Base-by-base conservation (phyloP, 2,113 vertebrate species). In the Pseudolaguvia tuberculata region DNA sequence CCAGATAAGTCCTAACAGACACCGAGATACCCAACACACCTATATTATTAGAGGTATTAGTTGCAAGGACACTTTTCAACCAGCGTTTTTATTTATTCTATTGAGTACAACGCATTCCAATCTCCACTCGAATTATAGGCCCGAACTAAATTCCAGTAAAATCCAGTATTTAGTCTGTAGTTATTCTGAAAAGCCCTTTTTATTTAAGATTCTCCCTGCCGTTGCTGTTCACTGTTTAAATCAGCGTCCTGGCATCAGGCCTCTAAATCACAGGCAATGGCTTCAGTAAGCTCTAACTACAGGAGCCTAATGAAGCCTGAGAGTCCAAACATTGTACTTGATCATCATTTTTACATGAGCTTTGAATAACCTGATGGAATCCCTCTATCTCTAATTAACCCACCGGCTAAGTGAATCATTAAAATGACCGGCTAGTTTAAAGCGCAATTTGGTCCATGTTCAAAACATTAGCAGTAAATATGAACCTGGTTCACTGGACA, bases 301-400 rank as follows among this genome's bases (percentile, higher is more conserved):
- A 78, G 59, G 10, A 27, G 74, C 57, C 57, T 66, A 78, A 78
- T 78, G 76, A 75, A 70, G 59, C 72, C 55, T 21, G 20, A 29
- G 61, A 75, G 48, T 75, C 35, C n/a, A 73, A 45, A 21, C 21
- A 45, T 35, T 68, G 53, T 67, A 68, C 65, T 75, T 71, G 35
- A 78, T 70, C 80, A 73, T 81, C 77, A 79, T 59, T 76, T 72
- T 81, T 76, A 75, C 73, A 76, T 76, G 45, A 73, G 70, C 56
- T 27, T 48, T 78, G 59, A 62, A 59, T 51, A 72, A 72, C 76
- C 47, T 69, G 63, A 76, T 65, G 42, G 62, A 51, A 71, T 55
- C 63, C 57, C 80, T 76, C 75, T 78, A 76, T 72, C 72, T 81
- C 57, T 75, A 81, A 78, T 81, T 81, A 78, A 51, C 20, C 77